Evolutionary conservation across 1,140 invertebrate species (phyloP).

Genomic region (Lycorma delicatula): DNA sequence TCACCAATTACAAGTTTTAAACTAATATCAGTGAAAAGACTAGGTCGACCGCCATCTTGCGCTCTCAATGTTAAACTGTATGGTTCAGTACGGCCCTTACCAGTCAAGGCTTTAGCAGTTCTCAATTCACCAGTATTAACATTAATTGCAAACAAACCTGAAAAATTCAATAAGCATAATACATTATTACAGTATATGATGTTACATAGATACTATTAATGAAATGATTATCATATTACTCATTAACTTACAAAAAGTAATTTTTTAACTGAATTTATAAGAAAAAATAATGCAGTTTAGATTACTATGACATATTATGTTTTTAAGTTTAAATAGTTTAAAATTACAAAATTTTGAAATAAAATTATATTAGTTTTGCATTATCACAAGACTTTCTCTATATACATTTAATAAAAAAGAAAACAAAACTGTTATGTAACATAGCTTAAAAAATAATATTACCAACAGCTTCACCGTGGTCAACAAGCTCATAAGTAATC

Average conservation of each 20-base stretch:
- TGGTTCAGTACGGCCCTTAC: conserved; percentile 65
- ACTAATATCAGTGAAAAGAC: conserved; percentile 51
- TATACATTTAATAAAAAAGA: background rate
- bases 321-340: too few relatives aligned
- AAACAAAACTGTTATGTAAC: too few relatives aligned
- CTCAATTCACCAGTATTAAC: conserved; percentile 55
- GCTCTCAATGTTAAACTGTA: conserved; percentile 60
- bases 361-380: background rate
- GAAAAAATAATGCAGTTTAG: too few relatives aligned
- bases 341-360: too few relatives aligned
- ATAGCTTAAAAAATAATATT: conserved; percentile 23
- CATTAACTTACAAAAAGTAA: too few relatives aligned
- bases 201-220: too few relatives aligned
- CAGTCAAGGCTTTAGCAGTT: conserved; percentile 55
- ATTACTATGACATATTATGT: too few relatives aligned
- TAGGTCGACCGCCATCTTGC: conserved; percentile 56
- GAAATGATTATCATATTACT: too few relatives aligned
- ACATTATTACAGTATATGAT: too few relatives aligned
- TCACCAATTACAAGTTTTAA: conserved; percentile 66
- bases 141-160: conserved; percentile 58
- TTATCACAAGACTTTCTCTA: background rate
- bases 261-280: too few relatives aligned
- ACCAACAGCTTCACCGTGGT: conserved; percentile 62
- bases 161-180: too few relatives aligned
- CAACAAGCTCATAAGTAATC: conserved; percentile 57